Conservation (phyloP, 2,113 vertebrate species). For the Nothobranchius furzeri region DNA sequence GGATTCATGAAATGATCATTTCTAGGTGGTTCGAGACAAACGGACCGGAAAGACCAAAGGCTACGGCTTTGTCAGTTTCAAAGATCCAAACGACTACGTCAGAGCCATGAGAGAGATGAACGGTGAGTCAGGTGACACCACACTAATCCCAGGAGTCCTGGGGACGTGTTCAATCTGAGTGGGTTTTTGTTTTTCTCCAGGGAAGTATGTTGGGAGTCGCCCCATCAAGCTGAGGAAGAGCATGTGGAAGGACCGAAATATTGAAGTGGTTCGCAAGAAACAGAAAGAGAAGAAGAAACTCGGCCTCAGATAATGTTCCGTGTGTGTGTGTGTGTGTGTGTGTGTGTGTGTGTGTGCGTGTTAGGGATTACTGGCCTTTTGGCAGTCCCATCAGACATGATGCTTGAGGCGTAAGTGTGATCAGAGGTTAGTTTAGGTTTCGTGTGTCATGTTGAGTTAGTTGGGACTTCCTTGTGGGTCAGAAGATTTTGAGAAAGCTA, state of each 20-base stretch:
- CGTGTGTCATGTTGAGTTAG: no score
- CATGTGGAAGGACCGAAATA: slow-evolving; percentile 93
- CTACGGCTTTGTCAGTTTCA: slow-evolving; percentile 94
- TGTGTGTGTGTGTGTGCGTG: background rate
- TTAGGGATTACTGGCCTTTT: no score
- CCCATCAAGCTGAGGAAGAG: slow-evolving; percentile 95
- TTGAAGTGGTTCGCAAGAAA: slow-evolving; percentile 91
- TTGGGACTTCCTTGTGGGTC: no score
- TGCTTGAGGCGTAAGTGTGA: no score
- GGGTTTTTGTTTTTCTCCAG: slow-evolving; percentile 57
- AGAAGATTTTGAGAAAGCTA: no score
- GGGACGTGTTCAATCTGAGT: no score
- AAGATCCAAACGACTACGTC: slow-evolving; percentile 93
- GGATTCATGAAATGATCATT: background rate
- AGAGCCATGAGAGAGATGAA: slow-evolving; percentile 95
- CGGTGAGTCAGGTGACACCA: slow-evolving; percentile 71
- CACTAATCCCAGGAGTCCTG: no score
- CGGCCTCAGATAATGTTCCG: slow-evolving; percentile 84
- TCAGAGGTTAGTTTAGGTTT: no score
- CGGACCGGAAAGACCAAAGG: slow-evolving; percentile 94
- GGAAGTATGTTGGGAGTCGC: slow-evolving; percentile 91
- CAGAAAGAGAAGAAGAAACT: slow-evolving; percentile 94
- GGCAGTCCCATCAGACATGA: no score
- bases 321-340: background rate
- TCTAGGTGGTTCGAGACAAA: slow-evolving; percentile 88